Evolutionary conservation across 2,888 invertebrate species (phyloP).

Genomic region (Lasioglossum calceatum): DNA sequence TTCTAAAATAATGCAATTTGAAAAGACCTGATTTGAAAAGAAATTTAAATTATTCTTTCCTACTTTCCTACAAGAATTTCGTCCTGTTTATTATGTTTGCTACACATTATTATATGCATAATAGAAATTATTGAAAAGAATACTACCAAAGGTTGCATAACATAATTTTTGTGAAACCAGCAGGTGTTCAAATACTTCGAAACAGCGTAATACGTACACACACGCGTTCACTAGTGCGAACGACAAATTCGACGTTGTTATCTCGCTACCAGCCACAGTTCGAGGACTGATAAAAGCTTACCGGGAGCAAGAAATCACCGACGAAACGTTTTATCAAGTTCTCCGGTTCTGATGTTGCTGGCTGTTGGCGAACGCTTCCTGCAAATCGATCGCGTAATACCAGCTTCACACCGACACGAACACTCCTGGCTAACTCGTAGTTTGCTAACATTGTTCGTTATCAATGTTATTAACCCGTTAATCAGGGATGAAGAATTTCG

Average conservation of each 20-base stretch:
- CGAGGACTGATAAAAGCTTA: constrained; percentile 61
- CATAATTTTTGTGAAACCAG: not conserved
- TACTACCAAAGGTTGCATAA: not conserved
- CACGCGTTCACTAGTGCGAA: constrained; percentile 10
- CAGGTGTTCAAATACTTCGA: not conserved
- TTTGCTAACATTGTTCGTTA: not conserved
- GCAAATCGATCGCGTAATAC: constrained; percentile 36
- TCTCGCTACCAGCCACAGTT: constrained; percentile 52
- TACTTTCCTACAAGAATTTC: too few species aligned
- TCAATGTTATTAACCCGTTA: not conserved
- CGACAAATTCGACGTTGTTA: constrained; percentile 60
- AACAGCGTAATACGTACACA: not conserved
- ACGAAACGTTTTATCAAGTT: constrained; percentile 59
- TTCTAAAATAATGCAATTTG: too few species aligned
- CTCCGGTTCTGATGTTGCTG: constrained; percentile 31
- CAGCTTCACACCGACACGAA: not conserved
- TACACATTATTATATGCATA: not conserved
- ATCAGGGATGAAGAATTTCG: not conserved
- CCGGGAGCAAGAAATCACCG: constrained; percentile 48
- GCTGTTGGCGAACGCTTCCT: constrained; percentile 30
- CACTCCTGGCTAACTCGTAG: not conserved
- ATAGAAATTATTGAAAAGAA: not conserved
- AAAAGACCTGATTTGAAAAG: too few species aligned
- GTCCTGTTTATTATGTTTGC: too few species aligned
- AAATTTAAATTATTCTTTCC: too few species aligned